A percentile compares a stretch with the other conserved stretches of the same genome.
Conservation (phyloP, 1,140 invertebrate species). For the Drosophila guanche region DNA sequence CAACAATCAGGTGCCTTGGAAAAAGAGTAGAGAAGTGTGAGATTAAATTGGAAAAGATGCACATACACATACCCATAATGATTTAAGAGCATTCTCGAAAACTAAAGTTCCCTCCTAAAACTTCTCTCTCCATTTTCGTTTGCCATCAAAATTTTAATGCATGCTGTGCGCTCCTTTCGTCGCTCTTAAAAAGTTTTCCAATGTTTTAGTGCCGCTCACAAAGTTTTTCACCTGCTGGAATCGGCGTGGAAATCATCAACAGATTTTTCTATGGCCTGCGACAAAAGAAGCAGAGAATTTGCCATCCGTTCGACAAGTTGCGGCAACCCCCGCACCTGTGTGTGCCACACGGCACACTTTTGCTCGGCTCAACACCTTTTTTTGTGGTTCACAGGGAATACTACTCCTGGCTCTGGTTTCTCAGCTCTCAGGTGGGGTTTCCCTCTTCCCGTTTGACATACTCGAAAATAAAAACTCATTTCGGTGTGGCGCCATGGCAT, state of each 20-base stretch:
- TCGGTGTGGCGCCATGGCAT: constrained; percentile 23
- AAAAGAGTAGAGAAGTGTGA: not conserved
- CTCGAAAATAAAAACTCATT: constrained; percentile 54
- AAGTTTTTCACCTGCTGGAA: constrained; percentile 25
- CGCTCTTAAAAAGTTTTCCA: constrained; percentile 24
- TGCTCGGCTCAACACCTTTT: constrained; percentile 43
- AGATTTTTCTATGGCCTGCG: constrained; percentile 36
- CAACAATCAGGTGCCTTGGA: constrained; percentile 34
- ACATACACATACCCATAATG: not conserved
- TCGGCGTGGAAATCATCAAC: constrained; percentile 32
- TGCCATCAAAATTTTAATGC: constrained; percentile 31
- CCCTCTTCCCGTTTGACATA: constrained; percentile 25
- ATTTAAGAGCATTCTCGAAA: constrained; percentile 36
- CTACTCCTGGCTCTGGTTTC: constrained; percentile 4
- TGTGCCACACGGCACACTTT: constrained; percentile 16
- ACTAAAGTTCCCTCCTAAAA: not conserved
- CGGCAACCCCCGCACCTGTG: not conserved
- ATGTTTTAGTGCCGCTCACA: constrained; percentile 30
- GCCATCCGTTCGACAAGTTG: constrained; percentile 38
- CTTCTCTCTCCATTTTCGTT: no score
- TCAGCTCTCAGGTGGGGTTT: constrained; percentile 23
- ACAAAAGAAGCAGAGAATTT: constrained; percentile 23
- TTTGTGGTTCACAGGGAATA: constrained; percentile 24
- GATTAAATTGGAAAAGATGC: constrained; percentile 38
- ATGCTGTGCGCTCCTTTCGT: constrained; percentile 22